Percentiles rank a stretch among this genome's conserved stretches.
Evolutionary conservation across 2,888 invertebrate species (phyloP).

Genomic region (Ceramica pisi): DNA sequence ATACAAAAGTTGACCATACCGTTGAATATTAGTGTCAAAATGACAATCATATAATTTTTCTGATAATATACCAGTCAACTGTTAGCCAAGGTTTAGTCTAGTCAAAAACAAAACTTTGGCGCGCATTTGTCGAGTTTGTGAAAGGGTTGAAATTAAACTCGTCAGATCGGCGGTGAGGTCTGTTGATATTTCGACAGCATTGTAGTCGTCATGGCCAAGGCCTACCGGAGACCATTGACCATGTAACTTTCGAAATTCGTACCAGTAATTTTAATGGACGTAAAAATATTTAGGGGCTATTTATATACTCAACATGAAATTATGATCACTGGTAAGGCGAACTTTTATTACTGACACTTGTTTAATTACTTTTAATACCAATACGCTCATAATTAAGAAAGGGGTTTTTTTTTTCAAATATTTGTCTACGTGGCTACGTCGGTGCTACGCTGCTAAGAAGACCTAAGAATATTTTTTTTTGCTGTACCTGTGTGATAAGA

Average conservation of each 20-base stretch:
- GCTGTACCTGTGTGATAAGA: too few species aligned
- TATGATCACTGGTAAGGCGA: background rate
- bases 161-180: slow-evolving; percentile 47
- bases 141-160: slow-evolving; percentile 59
- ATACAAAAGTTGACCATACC: background rate
- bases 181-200: slow-evolving; percentile 63
- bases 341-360: slow-evolving; percentile 15
- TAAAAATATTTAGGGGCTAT: slow-evolving; percentile 31
- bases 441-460: slow-evolving; percentile 10
- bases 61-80: background rate
- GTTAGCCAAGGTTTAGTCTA: background rate
- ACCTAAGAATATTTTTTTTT: background rate
- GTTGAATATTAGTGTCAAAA: too few species aligned
- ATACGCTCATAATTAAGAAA: too few species aligned
- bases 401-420: background rate
- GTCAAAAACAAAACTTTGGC: background rate
- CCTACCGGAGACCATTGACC: slow-evolving; percentile 64
- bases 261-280: slow-evolving; percentile 54
- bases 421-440: background rate
- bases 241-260: slow-evolving; percentile 67
- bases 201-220: slow-evolving; percentile 70
- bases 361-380: background rate
- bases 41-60: background rate
- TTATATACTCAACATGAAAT: background rate
- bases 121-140: slow-evolving; percentile 32